Percentiles rank a stretch among this genome's conserved stretches.
Evolutionary conservation across 2,888 invertebrate genomes (phyloP).

Genomic region (Portevinia maculata): DNA sequence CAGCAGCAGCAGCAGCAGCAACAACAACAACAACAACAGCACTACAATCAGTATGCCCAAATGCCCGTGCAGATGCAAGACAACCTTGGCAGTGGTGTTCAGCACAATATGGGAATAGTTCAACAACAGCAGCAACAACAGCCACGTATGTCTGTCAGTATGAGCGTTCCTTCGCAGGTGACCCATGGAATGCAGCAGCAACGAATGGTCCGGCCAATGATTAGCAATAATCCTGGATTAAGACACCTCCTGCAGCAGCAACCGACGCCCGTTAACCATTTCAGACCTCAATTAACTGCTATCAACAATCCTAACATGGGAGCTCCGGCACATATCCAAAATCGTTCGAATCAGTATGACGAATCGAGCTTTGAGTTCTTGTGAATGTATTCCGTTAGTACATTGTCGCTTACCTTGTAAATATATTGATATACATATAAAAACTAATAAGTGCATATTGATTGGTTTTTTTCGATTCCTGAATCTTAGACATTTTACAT

Average conservation of each 20-base stretch:
- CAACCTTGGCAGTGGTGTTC: slow-evolving; percentile 77
- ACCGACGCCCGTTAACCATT: slow-evolving; percentile 81
- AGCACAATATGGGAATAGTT: slow-evolving; percentile 77
- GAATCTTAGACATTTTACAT: too few species aligned
- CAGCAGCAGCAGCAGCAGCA: slow-evolving; percentile 68
- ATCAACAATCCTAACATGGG: slow-evolving; percentile 76
- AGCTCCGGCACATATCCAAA: slow-evolving; percentile 75
- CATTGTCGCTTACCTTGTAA: neutral
- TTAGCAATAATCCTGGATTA: slow-evolving; percentile 91
- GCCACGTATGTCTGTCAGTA: slow-evolving; percentile 88
- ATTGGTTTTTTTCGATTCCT: neutral
- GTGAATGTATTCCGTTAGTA: slow-evolving; percentile 71
- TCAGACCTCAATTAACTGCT: slow-evolving; percentile 80
- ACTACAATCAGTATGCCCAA: slow-evolving; percentile 86
- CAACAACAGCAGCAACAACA: slow-evolving; percentile 76
- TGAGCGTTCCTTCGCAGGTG: slow-evolving; percentile 79
- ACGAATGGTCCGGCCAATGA: slow-evolving; percentile 89
- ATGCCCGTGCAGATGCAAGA: slow-evolving; percentile 82
- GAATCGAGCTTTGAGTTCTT: slow-evolving; percentile 81
- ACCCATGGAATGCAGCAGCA: slow-evolving; percentile 83
- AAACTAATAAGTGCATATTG: neutral
- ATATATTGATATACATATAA: neutral
- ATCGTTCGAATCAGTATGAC: slow-evolving; percentile 79
- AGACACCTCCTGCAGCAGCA: slow-evolving; percentile 88
- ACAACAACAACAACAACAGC: slow-evolving; percentile 77